These are phyloP conservation scores for Lithophane semibrunnea DNA, from an alignment of 2,888 invertebrate genomes.

Conservation along the genomic window DNA sequence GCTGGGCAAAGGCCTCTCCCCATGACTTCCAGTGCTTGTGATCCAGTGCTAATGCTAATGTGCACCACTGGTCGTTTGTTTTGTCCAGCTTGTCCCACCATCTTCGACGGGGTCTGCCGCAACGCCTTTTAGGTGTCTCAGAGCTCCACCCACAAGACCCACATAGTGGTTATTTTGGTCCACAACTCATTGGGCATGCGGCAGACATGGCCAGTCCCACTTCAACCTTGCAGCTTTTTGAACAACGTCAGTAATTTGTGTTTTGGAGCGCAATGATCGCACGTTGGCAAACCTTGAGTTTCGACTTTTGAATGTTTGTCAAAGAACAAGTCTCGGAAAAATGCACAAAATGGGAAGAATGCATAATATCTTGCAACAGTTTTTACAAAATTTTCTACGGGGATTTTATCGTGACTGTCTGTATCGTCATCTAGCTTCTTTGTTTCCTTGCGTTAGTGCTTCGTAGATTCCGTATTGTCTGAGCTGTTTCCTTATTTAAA, in stretches of 20 bases:
- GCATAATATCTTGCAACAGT: background rate
- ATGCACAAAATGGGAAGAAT: background rate
- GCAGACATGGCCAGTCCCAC: background rate
- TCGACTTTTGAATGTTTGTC: background rate
- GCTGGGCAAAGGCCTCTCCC: background rate
- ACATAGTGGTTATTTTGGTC: background rate
- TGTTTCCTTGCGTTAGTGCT: slow-evolving; percentile 28
- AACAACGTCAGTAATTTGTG: background rate
- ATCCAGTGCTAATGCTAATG: background rate
- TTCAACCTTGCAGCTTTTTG: background rate
- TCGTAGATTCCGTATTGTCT: slow-evolving; percentile 13
- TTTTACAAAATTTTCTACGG: background rate
- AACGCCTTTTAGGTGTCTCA: background rate
- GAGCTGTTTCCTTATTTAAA: slow-evolving; percentile 31
- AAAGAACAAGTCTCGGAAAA: background rate
- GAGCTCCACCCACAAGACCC: background rate
- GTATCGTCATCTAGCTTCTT: slow-evolving; percentile 5
- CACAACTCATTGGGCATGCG: background rate
- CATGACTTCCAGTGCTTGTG: background rate
- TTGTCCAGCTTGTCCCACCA: background rate
- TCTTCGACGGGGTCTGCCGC: background rate
- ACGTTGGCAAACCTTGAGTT: background rate
- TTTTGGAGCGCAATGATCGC: background rate
- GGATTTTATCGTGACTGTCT: slow-evolving; percentile 8
- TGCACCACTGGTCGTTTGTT: background rate